Evolutionary conservation across 1,140 invertebrate species (phyloP).

Genomic region (Panagrolaimus sp.): DNA sequence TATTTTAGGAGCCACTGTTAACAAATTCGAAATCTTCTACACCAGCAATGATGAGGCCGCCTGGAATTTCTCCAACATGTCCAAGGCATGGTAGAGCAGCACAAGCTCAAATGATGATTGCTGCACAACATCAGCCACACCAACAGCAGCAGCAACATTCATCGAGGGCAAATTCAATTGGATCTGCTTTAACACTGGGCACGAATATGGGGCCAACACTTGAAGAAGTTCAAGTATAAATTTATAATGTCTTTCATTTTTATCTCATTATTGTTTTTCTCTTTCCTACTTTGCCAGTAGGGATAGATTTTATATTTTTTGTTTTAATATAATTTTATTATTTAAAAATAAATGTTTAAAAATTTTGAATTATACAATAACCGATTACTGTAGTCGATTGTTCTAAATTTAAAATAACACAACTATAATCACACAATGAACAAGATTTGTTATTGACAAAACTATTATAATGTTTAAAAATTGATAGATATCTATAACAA

Average conservation of each 20-base stretch:
- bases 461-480: too few species aligned
- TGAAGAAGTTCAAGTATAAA: slow-evolving; percentile 54
- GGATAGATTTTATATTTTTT: too few species aligned
- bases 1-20: slow-evolving; percentile 49
- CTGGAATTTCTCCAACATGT: slow-evolving; percentile 53
- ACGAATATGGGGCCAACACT: slow-evolving; percentile 29
- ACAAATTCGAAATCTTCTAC: slow-evolving; percentile 45
- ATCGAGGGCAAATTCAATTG: slow-evolving; percentile 25
- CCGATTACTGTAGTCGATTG: too few species aligned
- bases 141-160: slow-evolving; percentile 35
- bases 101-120: slow-evolving; percentile 42
- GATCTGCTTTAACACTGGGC: slow-evolving; percentile 12
- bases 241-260: neutral
- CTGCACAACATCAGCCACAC: slow-evolving; percentile 26
- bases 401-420: too few species aligned
- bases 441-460: too few species aligned
- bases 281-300: too few species aligned
- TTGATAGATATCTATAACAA: too few species aligned
- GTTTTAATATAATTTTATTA: too few species aligned
- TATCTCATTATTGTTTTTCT: too few species aligned
- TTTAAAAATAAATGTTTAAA: too few species aligned
- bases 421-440: too few species aligned
- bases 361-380: too few species aligned
- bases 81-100: slow-evolving; percentile 53
- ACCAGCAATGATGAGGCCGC: slow-evolving; percentile 36